Evolutionary conservation across 1,140 invertebrate genomes (phyloP).

Genomic region (Pristionchus pacificus): DNA sequence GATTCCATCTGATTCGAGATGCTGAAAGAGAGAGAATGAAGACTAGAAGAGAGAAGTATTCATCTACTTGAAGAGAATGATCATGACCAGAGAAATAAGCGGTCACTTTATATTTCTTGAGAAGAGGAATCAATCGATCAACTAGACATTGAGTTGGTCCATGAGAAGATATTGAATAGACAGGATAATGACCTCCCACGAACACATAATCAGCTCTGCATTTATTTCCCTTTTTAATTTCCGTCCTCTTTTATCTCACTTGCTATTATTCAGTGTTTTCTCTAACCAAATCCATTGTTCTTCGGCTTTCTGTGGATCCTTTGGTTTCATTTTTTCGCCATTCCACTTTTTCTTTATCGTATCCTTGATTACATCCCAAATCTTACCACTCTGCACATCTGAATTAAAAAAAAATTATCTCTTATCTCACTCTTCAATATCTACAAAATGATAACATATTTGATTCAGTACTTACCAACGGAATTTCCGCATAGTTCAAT

Average conservation of each 20-base stretch:
- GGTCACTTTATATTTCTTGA: conserved; percentile 60
- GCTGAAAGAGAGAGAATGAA: too few relatives aligned
- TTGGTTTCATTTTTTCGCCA: neutral
- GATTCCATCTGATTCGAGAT: conserved; percentile 3
- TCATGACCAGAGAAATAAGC: conserved; percentile 64
- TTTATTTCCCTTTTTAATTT: conserved; percentile 59
- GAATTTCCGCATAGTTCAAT: conserved; percentile 60
- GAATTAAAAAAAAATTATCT: too few relatives aligned
- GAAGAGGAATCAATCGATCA: conserved; percentile 58
- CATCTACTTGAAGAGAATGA: conserved; percentile 51
- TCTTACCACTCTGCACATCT: neutral
- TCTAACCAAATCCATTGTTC: too few relatives aligned
- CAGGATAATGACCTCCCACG: conserved; percentile 63
- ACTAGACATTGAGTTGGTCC: conserved; percentile 61
- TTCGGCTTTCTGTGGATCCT: neutral
- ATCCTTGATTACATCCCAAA: neutral
- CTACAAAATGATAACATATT: neutral
- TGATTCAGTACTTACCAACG: conserved; percentile 26
- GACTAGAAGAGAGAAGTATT: too few relatives aligned
- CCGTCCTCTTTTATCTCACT: conserved; percentile 58
- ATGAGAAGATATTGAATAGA: conserved; percentile 62
- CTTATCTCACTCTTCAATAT: neutral
- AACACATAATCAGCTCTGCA: conserved; percentile 62
- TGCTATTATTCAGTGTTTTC: too few relatives aligned
- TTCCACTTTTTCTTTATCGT: neutral